These are phyloP conservation scores for Pectinophora gossypiella DNA, from an alignment of 1,140 invertebrate species.

Conservation along the genomic window DNA sequence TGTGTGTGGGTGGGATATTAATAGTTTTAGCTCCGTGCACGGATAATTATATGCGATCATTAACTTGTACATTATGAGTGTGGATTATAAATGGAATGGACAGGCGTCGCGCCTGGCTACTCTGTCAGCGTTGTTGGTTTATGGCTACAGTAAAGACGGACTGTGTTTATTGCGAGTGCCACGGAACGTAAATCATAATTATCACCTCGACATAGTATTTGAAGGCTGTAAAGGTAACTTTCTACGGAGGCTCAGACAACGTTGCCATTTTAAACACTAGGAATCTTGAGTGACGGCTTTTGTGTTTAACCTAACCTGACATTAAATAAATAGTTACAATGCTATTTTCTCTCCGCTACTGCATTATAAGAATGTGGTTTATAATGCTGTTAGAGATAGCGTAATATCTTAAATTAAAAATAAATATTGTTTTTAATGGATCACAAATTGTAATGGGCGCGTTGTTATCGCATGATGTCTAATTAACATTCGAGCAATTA, in stretches of 20 bases:
- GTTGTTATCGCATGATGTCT: neutral
- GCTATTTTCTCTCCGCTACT: too few relatives aligned
- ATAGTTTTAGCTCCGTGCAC: neutral
- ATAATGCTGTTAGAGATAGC: too few relatives aligned
- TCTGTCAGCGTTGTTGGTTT: neutral
- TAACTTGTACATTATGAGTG: neutral
- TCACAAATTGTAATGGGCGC: neutral
- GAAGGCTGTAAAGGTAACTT: neutral
- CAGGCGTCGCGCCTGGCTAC: neutral
- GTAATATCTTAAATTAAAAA: too few relatives aligned
- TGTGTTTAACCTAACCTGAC: too few relatives aligned
- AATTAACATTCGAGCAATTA: neutral
- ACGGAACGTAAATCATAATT: constrained; percentile 1
- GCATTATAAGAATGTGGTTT: too few relatives aligned
- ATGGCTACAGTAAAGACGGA: neutral
- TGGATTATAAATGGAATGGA: neutral
- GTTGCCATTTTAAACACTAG: too few relatives aligned
- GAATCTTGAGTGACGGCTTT: too few relatives aligned
- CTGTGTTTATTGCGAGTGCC: neutral
- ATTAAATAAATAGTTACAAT: too few relatives aligned
- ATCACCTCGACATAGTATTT: constrained; percentile 4
- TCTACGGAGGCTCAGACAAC: neutral
- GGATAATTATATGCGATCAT: neutral
- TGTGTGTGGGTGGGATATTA: neutral
- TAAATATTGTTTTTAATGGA: neutral